Percentiles rank a stretch among this genome's conserved stretches.
Evolutionary conservation across 2,113 vertebrate species (phyloP).

Genomic region (Conger conger): DNA sequence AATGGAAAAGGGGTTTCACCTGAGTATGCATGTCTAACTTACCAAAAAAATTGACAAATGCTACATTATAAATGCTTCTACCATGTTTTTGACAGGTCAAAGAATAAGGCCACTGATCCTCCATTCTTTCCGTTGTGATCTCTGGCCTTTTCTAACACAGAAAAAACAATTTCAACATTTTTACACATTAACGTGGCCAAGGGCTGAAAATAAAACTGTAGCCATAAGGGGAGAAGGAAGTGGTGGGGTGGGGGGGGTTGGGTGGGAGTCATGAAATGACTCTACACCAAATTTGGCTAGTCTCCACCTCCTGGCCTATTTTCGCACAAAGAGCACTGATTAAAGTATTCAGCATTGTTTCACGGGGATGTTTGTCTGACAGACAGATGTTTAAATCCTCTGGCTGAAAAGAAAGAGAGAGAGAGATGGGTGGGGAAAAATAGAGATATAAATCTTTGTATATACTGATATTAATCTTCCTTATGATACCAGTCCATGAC

Average conservation of each 20-base stretch:
- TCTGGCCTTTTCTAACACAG: not conserved
- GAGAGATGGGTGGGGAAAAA: not conserved
- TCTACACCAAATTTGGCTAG: not conserved
- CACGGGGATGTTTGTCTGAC: not conserved
- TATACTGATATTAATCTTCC: not conserved
- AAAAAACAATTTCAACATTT: not conserved
- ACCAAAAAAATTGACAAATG: not conserved
- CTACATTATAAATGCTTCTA: not conserved
- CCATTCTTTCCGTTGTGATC: not conserved
- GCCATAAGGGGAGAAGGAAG: not conserved
- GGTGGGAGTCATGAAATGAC: not conserved
- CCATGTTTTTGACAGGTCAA: not conserved
- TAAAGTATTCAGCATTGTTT: not conserved
- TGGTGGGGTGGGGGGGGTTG: not conserved
- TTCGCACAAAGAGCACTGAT: not conserved
- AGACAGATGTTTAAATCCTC: conserved; percentile 9
- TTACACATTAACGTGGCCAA: not conserved
- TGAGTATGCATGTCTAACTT: not conserved
- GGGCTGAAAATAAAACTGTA: not conserved
- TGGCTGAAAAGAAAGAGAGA: not conserved
- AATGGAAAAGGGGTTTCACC: not conserved
- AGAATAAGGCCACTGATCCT: not conserved
- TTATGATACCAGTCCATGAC: not conserved
- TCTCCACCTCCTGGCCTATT: not conserved
- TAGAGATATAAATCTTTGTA: not conserved